Percentiles rank a stretch among this genome's conserved stretches.
Conservation (phyloP, 2,113 vertebrate genomes). For the Galeopterus variegatus region DNA sequence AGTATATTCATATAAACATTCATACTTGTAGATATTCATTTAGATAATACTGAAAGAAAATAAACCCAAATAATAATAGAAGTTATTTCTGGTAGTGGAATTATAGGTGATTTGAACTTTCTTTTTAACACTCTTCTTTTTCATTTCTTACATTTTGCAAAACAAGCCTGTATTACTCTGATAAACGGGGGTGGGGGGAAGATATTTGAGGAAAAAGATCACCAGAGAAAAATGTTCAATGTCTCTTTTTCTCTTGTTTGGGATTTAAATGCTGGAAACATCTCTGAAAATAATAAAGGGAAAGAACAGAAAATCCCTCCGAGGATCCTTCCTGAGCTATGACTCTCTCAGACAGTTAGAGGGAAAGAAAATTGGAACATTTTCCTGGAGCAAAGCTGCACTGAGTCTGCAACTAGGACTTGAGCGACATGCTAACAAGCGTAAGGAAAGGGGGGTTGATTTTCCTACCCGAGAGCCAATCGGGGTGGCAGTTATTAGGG, state of each 20-base stretch:
- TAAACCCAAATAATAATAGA: neutral
- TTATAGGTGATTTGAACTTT: slow-evolving; percentile 3
- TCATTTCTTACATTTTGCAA: slow-evolving; percentile 19
- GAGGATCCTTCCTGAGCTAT: neutral
- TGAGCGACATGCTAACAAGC: neutral
- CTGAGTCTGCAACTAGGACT: neutral
- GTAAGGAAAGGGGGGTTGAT: neutral
- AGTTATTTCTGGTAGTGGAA: slow-evolving; percentile 18
- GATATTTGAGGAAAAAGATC: slow-evolving; percentile 1
- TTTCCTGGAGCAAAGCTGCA: slow-evolving; percentile 45
- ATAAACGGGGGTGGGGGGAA: neutral
- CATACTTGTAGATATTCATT: neutral
- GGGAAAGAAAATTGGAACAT: slow-evolving; percentile 19
- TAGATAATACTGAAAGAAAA: slow-evolving; percentile 25
- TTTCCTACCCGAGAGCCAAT: neutral
- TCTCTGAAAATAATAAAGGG: slow-evolving; percentile 66
- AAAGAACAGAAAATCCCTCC: slow-evolving; percentile 38
- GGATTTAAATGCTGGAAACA: slow-evolving; percentile 53
- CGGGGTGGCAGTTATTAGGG: neutral
- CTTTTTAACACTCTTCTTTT: slow-evolving; percentile 1
- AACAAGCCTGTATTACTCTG: neutral
- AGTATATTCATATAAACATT: neutral
- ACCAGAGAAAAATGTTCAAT: slow-evolving; percentile 6
- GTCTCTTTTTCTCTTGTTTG: slow-evolving; percentile 21
- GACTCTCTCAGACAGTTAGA: slow-evolving; percentile 22